Conservation (phyloP, 2,888 invertebrate genomes). For the Mellilla xanthometata region DNA sequence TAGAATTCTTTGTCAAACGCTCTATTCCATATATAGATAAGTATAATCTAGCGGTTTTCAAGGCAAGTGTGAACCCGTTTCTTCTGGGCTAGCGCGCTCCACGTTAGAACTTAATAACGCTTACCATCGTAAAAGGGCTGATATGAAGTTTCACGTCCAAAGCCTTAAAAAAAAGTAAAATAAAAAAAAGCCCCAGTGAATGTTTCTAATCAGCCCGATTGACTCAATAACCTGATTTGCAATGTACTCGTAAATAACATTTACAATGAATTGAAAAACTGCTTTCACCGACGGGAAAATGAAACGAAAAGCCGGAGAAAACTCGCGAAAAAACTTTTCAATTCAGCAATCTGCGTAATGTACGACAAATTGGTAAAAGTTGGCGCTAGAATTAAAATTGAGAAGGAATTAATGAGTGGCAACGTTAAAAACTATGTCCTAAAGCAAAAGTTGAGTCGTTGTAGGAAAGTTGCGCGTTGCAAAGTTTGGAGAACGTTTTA, state of each 20-base stretch:
- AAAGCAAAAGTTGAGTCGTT: slow-evolving; percentile 6
- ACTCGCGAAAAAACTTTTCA: slow-evolving; percentile 8
- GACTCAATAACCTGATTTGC: slow-evolving; percentile 7
- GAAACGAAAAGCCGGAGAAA: slow-evolving; percentile 3
- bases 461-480: slow-evolving; percentile 21
- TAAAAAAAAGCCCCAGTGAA: not conserved
- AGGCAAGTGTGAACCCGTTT: no score
- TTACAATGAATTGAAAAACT: slow-evolving; percentile 11
- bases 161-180: no score
- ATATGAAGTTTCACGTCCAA: no score
- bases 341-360: slow-evolving; percentile 12
- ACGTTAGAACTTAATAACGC: no score
- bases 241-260: slow-evolving; percentile 11
- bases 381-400: slow-evolving; percentile 11
- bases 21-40: no score
- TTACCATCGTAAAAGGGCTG: no score
- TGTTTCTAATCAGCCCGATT: slow-evolving; percentile 3
- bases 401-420: slow-evolving; percentile 25
- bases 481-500: slow-evolving; percentile 28
- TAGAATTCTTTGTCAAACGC: no score
- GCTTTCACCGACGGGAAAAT: slow-evolving; percentile 3
- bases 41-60: no score
- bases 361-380: slow-evolving; percentile 12
- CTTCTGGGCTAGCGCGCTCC: no score
- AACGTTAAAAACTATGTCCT: slow-evolving; percentile 21